Base-by-base conservation (phyloP, 2,888 invertebrate species). In the Gymnosoma rotundatum region DNA sequence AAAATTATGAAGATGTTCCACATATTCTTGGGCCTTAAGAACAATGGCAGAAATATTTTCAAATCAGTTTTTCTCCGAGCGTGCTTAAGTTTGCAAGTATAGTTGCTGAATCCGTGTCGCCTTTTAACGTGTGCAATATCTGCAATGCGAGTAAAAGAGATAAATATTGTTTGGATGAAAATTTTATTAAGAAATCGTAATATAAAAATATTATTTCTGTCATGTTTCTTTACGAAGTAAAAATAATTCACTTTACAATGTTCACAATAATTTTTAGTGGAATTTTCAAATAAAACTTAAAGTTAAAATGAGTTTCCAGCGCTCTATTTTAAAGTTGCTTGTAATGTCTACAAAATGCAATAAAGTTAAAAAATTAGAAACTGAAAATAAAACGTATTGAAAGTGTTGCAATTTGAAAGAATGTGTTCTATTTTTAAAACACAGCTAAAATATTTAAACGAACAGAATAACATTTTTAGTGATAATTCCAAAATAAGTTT, bases 371-470 rank as follows among this genome's bases (percentile, higher is more conserved):
- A 56, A 67, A 45, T 56, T 20, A 69, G 52, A 25, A 76, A 61
- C 61, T 61, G 16, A 67, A 74, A 66, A 14, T 50, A 10, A 80
- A 48, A 18, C 69, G 20, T 52, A 66, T 73, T 78, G 32, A 64
- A 64, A 69, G 73, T 84, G 78, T 84, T 81, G 78, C 76, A 81
- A 78, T 84, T 78, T 78, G 38, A 72, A 84, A 87, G 87, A 88
- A 86, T 87, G 84, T 88, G 88, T 90, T 89, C 90, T 90, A 90
- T 90, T 90, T 91, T 87, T 90, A 90, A 88, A 90, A 89, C 89
- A 88, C 84, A 90, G 91, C 90, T 88, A 91, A 90, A 88, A 86
- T 81, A 78, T 90, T 87, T 86, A 52, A 73, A 83, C 81, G 70
- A 83, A 81, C 66, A 54, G 42, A 72, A 67, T 32, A 72, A 66